Evolutionary conservation across 2,797 vertebrate genomes (phyloP).

Genomic region (Fratercula arctica): DNA sequence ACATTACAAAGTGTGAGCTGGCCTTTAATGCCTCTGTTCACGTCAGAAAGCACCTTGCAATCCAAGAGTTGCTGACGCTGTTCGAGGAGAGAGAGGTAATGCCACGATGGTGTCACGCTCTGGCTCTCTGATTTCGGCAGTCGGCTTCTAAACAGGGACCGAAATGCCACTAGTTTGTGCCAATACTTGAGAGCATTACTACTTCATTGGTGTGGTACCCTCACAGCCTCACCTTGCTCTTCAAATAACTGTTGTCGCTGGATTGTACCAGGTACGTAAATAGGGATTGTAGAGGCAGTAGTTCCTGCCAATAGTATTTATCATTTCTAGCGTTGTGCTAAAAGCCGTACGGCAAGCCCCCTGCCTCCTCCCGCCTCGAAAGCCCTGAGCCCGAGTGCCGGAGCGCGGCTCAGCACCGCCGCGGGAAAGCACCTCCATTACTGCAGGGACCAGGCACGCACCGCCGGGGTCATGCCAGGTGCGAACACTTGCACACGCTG

Average conservation of each 20-base stretch:
- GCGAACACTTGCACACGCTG: fast-evolving
- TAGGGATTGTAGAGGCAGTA: background rate
- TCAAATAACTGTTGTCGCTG: background rate
- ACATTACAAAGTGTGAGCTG: background rate
- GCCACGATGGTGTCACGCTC: background rate
- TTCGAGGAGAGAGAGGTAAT: background rate
- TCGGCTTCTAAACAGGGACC: background rate
- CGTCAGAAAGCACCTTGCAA: background rate
- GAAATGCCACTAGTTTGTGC: background rate
- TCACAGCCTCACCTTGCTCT: background rate
- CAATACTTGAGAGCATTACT: background rate
- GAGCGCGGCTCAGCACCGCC: fast-evolving
- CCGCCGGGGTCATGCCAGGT: background rate
- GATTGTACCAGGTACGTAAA: background rate
- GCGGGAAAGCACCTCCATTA: no score
- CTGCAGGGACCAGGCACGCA: background rate
- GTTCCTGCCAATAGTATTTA: background rate
- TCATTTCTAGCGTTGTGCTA: background rate
- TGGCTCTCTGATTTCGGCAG: background rate
- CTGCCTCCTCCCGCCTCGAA: background rate
- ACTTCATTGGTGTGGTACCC: background rate
- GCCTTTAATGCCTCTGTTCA: background rate
- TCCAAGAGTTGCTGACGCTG: background rate
- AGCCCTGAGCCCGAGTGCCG: background rate
- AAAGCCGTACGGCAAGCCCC: fast-evolving